Conservation (phyloP, 2,888 invertebrate species). For the Cerceris rybyensis region DNA sequence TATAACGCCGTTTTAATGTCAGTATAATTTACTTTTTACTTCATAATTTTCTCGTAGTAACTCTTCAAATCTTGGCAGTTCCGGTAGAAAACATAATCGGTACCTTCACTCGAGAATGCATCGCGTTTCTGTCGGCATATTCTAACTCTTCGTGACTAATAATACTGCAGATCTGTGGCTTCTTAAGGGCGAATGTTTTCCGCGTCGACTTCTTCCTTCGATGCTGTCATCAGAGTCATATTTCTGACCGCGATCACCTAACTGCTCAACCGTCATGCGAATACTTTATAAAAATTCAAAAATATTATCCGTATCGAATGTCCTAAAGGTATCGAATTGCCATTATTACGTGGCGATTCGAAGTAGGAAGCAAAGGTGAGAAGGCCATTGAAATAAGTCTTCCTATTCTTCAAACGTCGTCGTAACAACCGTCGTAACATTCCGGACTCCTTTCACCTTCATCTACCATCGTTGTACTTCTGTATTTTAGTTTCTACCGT, state of each 20-base stretch:
- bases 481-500: background rate
- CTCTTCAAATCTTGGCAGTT: too few species aligned
- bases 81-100: too few species aligned
- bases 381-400: background rate
- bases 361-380: conserved; percentile 19
- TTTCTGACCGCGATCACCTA: conserved; percentile 59
- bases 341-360: conserved; percentile 33
- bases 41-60: too few species aligned
- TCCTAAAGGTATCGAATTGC: conserved; percentile 54
- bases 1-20: too few species aligned
- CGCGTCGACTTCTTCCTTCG: conserved; percentile 26
- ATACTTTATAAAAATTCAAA: conserved; percentile 33
- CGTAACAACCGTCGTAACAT: conserved; percentile 16
- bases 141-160: background rate
- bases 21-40: too few species aligned
- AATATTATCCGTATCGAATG: conserved; percentile 43
- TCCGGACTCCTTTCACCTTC: too few species aligned
- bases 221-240: conserved; percentile 43
- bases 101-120: too few species aligned
- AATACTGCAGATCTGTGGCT: conserved; percentile 31
- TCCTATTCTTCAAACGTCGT: background rate
- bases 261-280: conserved; percentile 41
- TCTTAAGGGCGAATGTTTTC: conserved; percentile 24
- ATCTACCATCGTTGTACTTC: background rate
- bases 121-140: background rate